These are phyloP conservation scores for Dysdera silvatica DNA, from an alignment of 1,140 invertebrate species.

Conservation along the genomic window DNA sequence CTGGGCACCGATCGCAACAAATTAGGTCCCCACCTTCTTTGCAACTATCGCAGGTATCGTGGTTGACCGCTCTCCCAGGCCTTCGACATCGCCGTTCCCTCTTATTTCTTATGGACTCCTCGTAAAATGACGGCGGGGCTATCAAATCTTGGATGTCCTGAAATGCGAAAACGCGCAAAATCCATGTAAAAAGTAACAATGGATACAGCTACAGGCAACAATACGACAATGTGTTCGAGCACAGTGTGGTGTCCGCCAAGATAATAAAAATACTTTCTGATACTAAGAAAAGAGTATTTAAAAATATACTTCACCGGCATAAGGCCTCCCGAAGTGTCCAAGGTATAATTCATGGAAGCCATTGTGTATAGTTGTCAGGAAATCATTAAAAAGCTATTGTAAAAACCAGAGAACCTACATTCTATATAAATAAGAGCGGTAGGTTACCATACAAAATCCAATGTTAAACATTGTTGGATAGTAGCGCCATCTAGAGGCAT, in stretches of 20 bases:
- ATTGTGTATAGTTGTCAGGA: too few species aligned
- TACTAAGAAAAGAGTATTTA: background rate
- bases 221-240: too few species aligned
- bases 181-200: too few species aligned
- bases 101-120: slow-evolving; percentile 49
- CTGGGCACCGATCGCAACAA: slow-evolving; percentile 89
- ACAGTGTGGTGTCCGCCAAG: too few species aligned
- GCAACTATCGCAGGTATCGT: slow-evolving; percentile 85
- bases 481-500: too few species aligned
- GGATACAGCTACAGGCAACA: too few species aligned
- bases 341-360: slow-evolving; percentile 47
- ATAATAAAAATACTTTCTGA: background rate
- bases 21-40: slow-evolving; percentile 89
- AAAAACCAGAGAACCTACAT: too few species aligned
- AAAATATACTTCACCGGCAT: slow-evolving; percentile 55
- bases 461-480: too few species aligned
- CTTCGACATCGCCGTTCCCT: slow-evolving; percentile 14
- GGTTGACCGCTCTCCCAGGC: slow-evolving; percentile 78
- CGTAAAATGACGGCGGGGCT: slow-evolving; percentile 70
- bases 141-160: slow-evolving; percentile 82
- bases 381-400: too few species aligned
- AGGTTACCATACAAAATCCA: too few species aligned
- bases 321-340: slow-evolving; percentile 55
- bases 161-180: slow-evolving; percentile 29
- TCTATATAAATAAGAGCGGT: too few species aligned